Base-by-base conservation (phyloP, 2,888 invertebrate genomes). In the Diadromus collaris region DNA sequence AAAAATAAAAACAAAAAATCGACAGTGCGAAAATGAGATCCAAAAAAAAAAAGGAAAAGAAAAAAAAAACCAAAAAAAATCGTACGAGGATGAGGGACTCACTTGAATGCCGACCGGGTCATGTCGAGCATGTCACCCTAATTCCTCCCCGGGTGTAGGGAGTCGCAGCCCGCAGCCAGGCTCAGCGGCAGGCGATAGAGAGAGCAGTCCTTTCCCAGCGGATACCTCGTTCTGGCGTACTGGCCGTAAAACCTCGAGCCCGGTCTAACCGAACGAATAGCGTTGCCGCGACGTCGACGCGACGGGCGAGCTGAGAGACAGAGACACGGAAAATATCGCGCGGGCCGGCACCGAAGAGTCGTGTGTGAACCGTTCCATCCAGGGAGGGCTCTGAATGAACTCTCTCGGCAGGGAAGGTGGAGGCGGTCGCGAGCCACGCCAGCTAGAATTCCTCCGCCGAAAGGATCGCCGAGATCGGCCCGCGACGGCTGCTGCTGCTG, bases 391-490 rank as follows among this genome's bases (percentile, higher is more conserved):
- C 87, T 88, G 87, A 88, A 88, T 89, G 88, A 87, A 88, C 85
- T n/a, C n/a, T n/a, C n/a, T 83, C 84, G 79, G 81, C 76, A 80
- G 79, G 84, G 82, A 83, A 81, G 83, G 81, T 82, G 84, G 82
- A 84, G 84, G 84, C 80, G 80, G 81, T 71, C 51, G 60, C 82
- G 85, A 85, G 86, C 86, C 87, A 87, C 88, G 88, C 89, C 86
- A 88, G 86, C 87, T 88, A 87, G 87, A 88, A 89, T 89, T 89
- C 89, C 88, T 89, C 89, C 88, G 89, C 89, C 85, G 85, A 86
- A 88, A 87, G 88, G 87, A 87, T 85, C 87, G 85, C 63, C 63
- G 79, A 80, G 73, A 77, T 80, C 73, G 79, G 44, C 68, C 68
- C 72, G 77, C 68, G 70, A 77, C 64, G 29, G 73, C 19, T 74